Evolutionary conservation across 2,113 vertebrate species (phyloP).

Genomic region (Spea multiplicata): DNA sequence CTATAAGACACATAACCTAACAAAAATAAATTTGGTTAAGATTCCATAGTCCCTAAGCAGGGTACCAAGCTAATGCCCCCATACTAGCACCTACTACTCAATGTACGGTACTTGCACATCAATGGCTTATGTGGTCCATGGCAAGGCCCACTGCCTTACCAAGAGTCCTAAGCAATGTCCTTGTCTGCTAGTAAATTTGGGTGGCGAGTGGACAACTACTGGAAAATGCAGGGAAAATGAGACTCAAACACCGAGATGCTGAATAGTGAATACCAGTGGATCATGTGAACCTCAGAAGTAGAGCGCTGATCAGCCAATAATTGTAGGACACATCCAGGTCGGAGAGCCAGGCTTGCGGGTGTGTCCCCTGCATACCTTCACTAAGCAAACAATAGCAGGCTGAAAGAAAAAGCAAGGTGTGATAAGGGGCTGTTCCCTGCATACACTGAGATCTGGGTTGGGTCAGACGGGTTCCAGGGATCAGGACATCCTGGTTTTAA

Average conservation of each 20-base stretch:
- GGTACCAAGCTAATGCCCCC: no score
- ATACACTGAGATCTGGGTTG: constrained; percentile 35
- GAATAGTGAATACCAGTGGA: neutral
- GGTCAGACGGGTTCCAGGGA: constrained; percentile 24
- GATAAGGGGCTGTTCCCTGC: constrained; percentile 36
- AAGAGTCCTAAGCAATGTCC: neutral
- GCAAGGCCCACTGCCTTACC: neutral
- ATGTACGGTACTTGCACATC: neutral
- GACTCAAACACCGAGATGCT: neutral
- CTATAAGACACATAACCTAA: neutral
- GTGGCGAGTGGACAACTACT: neutral
- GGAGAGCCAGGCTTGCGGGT: constrained; percentile 17
- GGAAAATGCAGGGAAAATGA: neutral
- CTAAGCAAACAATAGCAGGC: constrained; percentile 35
- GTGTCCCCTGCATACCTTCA: constrained; percentile 40
- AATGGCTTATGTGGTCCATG: neutral
- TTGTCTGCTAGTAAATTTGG: neutral
- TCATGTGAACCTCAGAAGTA: neutral
- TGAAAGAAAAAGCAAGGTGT: constrained; percentile 32
- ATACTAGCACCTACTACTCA: neutral
- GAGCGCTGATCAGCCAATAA: constrained; percentile 32
- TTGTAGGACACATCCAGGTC: constrained; percentile 39
- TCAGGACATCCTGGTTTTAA: constrained; percentile 49
- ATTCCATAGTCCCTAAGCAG: no score
- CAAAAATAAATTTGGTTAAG: no score